Conservation (phyloP, 2,113 vertebrate species). For the Catharus bicknelli region DNA sequence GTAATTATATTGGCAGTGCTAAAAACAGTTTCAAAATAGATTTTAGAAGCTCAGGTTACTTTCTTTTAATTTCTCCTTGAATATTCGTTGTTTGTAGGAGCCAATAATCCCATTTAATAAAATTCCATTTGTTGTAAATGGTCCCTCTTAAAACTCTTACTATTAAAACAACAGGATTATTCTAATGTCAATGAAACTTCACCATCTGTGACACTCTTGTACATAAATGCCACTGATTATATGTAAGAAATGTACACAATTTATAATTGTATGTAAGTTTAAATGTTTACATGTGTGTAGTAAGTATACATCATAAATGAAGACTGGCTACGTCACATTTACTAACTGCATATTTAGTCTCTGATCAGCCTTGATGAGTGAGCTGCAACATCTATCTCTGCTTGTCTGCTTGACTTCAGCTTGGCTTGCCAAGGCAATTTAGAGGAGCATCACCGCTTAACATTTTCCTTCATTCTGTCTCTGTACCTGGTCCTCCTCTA, state of each 20-base stretch:
- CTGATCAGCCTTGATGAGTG: background rate
- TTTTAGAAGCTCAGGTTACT: background rate
- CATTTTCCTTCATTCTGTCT: background rate
- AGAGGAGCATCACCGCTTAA: background rate
- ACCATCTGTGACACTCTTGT: background rate
- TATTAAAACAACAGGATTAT: background rate
- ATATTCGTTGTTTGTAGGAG: background rate
- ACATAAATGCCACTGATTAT: background rate
- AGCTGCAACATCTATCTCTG: background rate
- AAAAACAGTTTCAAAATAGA: background rate
- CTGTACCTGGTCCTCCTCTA: background rate
- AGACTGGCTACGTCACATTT: background rate
- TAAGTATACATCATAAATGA: background rate
- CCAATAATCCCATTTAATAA: background rate
- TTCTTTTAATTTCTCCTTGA: background rate
- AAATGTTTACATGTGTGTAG: background rate
- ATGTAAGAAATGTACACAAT: background rate
- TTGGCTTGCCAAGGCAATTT: background rate
- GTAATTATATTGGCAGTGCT: background rate
- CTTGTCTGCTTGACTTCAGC: background rate
- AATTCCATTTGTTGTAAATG: background rate
- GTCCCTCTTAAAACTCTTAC: background rate
- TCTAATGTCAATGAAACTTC: background rate
- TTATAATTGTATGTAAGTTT: background rate
- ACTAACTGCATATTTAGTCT: background rate